These are phyloP conservation scores for Pheucticus melanocephalus DNA, from an alignment of 2,113 vertebrate genomes.

Conservation along the genomic window DNA sequence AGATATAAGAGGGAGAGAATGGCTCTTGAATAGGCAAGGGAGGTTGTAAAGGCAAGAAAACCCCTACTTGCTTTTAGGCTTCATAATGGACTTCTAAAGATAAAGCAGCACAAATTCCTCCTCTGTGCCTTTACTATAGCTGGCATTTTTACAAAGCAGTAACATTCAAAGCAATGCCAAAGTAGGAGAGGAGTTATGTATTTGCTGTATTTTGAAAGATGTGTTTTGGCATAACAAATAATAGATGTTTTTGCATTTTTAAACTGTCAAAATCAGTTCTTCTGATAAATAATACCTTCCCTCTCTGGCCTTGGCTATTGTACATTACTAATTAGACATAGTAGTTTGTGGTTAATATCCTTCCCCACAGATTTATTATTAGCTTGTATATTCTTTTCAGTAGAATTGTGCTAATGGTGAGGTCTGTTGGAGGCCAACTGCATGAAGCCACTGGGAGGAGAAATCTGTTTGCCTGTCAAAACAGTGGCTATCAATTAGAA, in stretches of 20 bases:
- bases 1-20: background rate
- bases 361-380: conserved; percentile 39
- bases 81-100: background rate
- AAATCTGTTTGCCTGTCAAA: conserved; percentile 57
- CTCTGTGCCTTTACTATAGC: background rate
- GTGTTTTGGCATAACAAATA: conserved; percentile 24
- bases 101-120: background rate
- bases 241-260: conserved; percentile 33
- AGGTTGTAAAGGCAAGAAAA: background rate
- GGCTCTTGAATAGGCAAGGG: background rate
- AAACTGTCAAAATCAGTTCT: conserved; percentile 35
- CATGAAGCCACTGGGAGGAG: conserved; percentile 43
- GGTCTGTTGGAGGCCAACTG: conserved; percentile 54
- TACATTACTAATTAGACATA: conserved; percentile 58
- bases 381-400: conserved; percentile 8
- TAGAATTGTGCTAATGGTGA: conserved; percentile 53
- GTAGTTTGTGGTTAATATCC: conserved; percentile 48
- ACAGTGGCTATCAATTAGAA: conserved; percentile 63
- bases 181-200: background rate
- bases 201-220: background rate
- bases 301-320: conserved; percentile 3
- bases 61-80: background rate
- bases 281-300: conserved; percentile 26
- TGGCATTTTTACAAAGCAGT: background rate
- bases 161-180: background rate